phyloP scores from a whole-genome alignment of 2,113 vertebrate species.

The Rhinoderma darwinii region DNA sequence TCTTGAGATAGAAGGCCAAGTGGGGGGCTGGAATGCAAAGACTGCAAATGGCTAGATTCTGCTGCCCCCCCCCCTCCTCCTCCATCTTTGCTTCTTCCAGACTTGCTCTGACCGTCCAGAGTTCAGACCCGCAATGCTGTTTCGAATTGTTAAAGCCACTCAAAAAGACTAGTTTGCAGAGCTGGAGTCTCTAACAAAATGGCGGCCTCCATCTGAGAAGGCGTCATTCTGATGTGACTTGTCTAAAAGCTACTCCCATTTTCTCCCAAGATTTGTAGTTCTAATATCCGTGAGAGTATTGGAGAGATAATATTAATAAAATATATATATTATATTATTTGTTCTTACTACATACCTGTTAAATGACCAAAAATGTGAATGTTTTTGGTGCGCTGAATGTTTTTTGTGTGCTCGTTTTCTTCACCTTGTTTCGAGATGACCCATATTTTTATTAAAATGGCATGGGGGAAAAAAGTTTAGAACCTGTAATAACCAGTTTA shows the following conservation, averaged over 20 bases:
- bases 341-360: constrained; percentile 56
- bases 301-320: no score
- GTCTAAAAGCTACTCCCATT: neutral
- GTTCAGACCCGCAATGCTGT: constrained; percentile 26
- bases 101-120: neutral
- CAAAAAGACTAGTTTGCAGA: neutral
- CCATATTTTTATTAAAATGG: neutral
- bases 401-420: neutral
- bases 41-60: constrained; percentile 64
- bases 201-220: neutral
- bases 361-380: constrained; percentile 70
- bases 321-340: neutral
- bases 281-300: neutral
- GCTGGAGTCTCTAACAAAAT: neutral
- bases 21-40: constrained; percentile 65
- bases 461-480: neutral
- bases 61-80: neutral
- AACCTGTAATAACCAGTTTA: neutral
- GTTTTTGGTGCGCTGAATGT: no score
- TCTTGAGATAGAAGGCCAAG: constrained; percentile 63
- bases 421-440: neutral
- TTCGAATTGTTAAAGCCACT: neutral
- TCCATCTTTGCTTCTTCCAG: constrained; percentile 22
- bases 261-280: neutral
- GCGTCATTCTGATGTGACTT: neutral